These are phyloP conservation scores for Zoanthus sociatus DNA, from an alignment of 92 coral and sea anemone genomes.

Conservation along the genomic window DNA sequence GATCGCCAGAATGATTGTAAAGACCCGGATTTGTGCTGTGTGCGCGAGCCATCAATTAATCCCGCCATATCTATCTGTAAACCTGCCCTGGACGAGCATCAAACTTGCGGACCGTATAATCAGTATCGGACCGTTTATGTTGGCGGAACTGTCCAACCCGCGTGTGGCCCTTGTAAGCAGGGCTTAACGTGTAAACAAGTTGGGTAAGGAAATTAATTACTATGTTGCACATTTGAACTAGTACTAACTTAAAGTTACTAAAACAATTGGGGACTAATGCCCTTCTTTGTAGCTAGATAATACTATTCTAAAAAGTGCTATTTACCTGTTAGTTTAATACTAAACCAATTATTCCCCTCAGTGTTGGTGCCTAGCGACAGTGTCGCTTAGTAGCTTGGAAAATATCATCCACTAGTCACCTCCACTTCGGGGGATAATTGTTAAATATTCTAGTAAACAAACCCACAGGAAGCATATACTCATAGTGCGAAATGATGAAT, in stretches of 20 bases:
- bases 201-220: constrained; percentile 72
- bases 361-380: too few relatives aligned
- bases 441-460: too few relatives aligned
- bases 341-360: too few relatives aligned
- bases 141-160: constrained; percentile 98
- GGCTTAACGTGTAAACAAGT: constrained; percentile 98
- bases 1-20: constrained; percentile 98
- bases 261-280: not conserved
- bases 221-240: not conserved
- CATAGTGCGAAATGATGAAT: too few relatives aligned
- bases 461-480: too few relatives aligned
- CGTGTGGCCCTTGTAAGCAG: constrained; percentile 98
- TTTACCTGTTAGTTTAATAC: too few relatives aligned
- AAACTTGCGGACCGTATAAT: constrained; percentile 97
- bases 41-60: constrained; percentile 97
- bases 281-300: too few relatives aligned
- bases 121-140: constrained; percentile 95
- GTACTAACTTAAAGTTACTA: not conserved
- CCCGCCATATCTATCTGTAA: constrained; percentile 99
- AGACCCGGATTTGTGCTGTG: constrained; percentile 96
- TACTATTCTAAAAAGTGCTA: too few relatives aligned
- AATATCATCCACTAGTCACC: too few relatives aligned
- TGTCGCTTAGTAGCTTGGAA: too few relatives aligned
- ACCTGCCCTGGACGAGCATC: constrained; percentile 95
- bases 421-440: too few relatives aligned